Evolutionary conservation across 2,888 invertebrate species (phyloP).

Genomic region (Amphimallon solstitiale): DNA sequence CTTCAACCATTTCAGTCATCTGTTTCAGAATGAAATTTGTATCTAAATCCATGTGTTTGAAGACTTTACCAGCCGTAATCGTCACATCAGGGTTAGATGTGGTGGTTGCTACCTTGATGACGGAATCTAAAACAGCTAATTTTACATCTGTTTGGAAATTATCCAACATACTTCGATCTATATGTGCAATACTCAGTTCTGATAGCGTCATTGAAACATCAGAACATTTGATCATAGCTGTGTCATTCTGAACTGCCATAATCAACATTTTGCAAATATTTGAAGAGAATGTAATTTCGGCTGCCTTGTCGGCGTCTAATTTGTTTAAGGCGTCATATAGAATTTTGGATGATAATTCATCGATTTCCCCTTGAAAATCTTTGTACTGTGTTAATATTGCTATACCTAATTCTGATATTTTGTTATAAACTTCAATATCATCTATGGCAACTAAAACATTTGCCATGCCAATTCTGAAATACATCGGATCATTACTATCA

Average conservation of each 20-base stretch:
- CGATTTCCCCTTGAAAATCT: conserved; percentile 43
- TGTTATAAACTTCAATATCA: conserved; percentile 51
- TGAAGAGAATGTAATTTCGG: conserved; percentile 48
- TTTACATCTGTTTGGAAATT: conserved; percentile 65
- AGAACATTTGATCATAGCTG: conserved; percentile 60
- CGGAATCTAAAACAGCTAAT: conserved; percentile 63
- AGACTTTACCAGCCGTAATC: conserved; percentile 70
- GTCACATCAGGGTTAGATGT: conserved; percentile 71
- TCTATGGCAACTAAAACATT: conserved; percentile 51
- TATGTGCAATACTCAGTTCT: conserved; percentile 67
- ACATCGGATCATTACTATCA: conserved; percentile 58
- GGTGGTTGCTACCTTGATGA: conserved; percentile 68
- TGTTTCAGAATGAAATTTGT: conserved; percentile 70
- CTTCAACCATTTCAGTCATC: conserved; percentile 70
- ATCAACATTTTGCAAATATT: conserved; percentile 71
- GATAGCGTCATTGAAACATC: conserved; percentile 44
- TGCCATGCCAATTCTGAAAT: conserved; percentile 60
- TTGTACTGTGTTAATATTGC: conserved; percentile 47
- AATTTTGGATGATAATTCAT: conserved; percentile 47
- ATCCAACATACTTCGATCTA: conserved; percentile 68
- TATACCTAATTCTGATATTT: conserved; percentile 49
- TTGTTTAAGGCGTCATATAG: conserved; percentile 50
- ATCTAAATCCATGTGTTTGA: conserved; percentile 74
- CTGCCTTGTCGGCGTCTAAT: conserved; percentile 51
- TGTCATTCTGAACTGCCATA: conserved; percentile 66